A percentile compares a stretch with the other conserved stretches of the same genome.
These are phyloP conservation scores for Rostratula benghalensis DNA, from an alignment of 2,113 vertebrate species.

Conservation along the genomic window DNA sequence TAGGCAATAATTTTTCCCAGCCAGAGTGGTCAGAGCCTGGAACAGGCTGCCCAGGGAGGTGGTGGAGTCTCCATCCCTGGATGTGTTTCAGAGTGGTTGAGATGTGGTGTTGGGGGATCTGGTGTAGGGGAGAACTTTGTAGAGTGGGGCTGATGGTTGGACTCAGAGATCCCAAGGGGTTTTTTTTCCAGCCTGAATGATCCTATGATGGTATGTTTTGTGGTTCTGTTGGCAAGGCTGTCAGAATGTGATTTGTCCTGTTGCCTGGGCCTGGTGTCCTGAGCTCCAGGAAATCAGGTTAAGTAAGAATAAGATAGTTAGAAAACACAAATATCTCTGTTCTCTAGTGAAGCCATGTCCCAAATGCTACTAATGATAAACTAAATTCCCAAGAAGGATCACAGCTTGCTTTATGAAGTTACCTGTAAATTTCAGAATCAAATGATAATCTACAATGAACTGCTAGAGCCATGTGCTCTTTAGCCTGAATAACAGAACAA, in stretches of 20 bases:
- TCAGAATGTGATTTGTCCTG: background rate
- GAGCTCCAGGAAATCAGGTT: background rate
- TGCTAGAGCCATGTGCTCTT: background rate
- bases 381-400: background rate
- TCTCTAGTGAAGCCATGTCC: background rate
- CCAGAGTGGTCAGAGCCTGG: no score
- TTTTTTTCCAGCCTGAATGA: no score
- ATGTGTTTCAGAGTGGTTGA: no score
- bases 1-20: no score
- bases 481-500: background rate
- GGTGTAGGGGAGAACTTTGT: no score
- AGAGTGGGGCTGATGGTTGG: no score
- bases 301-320: background rate
- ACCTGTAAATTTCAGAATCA: background rate
- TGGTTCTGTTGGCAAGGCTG: background rate
- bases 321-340: background rate
- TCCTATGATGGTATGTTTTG: background rate
- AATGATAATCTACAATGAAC: background rate
- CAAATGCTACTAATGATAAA: background rate
- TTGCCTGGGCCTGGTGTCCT: background rate
- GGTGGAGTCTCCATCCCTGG: no score
- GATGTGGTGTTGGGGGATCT: no score
- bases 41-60: no score
- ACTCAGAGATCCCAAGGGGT: no score
- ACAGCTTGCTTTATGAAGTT: background rate